phyloP scores from a whole-genome alignment of 2,888 invertebrate genomes.

The Hypercompe scribonia region DNA sequence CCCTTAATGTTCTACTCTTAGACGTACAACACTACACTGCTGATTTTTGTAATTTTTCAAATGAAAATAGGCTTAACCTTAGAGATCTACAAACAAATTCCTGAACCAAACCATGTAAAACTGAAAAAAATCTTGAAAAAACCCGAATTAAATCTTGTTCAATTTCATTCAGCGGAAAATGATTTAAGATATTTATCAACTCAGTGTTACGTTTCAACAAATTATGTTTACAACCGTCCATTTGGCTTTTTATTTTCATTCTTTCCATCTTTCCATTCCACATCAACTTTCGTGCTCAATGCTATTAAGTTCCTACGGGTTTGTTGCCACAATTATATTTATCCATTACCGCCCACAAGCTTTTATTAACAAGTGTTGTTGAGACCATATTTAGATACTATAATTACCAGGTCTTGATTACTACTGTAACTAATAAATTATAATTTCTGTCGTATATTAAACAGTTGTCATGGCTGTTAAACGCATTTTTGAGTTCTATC shows the following conservation, averaged over 20 bases:
- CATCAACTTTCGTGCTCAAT: neutral
- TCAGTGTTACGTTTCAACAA: neutral
- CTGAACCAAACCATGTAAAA: no score
- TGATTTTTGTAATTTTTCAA: no score
- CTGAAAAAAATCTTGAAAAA: no score
- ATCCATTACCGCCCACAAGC: neutral
- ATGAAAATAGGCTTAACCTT: no score
- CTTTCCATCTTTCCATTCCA: neutral
- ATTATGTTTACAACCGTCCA: neutral
- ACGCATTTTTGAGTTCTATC: no score
- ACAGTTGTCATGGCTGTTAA: neutral
- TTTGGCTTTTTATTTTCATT: neutral
- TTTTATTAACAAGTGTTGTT: neutral
- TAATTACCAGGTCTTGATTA: conserved; percentile 3
- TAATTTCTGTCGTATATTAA: neutral
- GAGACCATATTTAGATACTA: neutral
- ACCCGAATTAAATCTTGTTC: neutral
- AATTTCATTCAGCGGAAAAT: neutral
- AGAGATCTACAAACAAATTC: no score
- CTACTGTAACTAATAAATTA: conserved; percentile 3
- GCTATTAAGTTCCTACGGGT: neutral
- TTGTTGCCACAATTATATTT: neutral
- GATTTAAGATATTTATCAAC: neutral
- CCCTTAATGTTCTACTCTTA: no score
- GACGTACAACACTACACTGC: no score